These are phyloP conservation scores for Trachops cirrhosus DNA, from an alignment of 2,797 vertebrate genomes.

Conservation along the genomic window DNA sequence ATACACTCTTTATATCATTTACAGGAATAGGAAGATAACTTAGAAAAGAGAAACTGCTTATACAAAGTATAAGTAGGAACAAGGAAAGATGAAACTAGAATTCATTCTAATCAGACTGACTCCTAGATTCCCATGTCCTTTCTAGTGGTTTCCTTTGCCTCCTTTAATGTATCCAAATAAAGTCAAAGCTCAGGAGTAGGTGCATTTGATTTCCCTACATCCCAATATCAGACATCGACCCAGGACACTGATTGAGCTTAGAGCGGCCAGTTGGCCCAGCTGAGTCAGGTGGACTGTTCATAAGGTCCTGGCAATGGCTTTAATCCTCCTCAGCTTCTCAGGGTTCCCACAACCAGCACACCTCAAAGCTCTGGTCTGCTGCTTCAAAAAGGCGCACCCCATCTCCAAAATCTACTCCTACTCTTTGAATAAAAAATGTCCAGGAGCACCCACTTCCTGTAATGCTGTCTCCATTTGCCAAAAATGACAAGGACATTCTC, in stretches of 20 bases:
- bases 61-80: background rate
- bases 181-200: background rate
- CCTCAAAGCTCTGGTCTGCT: background rate
- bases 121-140: background rate
- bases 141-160: background rate
- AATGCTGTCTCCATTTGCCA: background rate
- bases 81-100: background rate
- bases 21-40: background rate
- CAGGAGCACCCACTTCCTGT: background rate
- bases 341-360: background rate
- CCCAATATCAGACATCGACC: background rate
- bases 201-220: background rate
- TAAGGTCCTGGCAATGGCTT: background rate
- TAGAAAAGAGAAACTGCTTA: background rate
- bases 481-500: background rate
- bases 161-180: background rate
- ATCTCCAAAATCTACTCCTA: background rate
- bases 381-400: background rate
- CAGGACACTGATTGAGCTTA: background rate
- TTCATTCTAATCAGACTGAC: background rate
- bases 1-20: background rate
- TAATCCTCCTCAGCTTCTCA: background rate
- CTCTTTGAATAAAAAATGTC: background rate
- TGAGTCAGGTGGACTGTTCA: background rate
- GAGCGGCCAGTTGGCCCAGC: background rate